phyloP scores from a whole-genome alignment of 2,113 vertebrate species.

The Puntigrus tetrazona region DNA sequence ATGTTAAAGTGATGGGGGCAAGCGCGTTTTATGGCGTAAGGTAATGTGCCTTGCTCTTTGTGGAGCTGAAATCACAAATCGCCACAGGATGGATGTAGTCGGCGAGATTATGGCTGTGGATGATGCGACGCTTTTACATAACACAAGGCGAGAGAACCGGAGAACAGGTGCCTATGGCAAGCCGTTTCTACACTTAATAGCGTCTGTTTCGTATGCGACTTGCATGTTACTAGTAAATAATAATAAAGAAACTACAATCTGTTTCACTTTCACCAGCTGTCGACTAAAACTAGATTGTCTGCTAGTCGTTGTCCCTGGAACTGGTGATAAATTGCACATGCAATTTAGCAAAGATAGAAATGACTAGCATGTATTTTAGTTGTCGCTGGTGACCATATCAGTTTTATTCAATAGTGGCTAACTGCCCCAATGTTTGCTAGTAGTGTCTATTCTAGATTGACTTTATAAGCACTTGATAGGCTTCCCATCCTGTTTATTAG shows the following conservation, averaged over 20 bases:
- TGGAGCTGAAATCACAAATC: neutral
- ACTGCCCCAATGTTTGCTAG: neutral
- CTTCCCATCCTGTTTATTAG: no score
- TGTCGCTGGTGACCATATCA: neutral
- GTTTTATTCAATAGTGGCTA: neutral
- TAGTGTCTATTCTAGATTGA: no score
- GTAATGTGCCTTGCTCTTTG: neutral
- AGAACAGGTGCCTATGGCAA: slow-evolving; percentile 9
- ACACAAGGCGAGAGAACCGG: neutral
- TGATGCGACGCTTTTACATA: slow-evolving; percentile 46
- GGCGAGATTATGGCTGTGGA: neutral
- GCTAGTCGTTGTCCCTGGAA: neutral
- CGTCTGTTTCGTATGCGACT: neutral
- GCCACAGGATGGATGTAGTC: slow-evolving; percentile 13
- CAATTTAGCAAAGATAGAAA: neutral
- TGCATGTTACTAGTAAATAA: neutral
- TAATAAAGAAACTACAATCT: neutral
- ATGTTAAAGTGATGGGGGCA: neutral
- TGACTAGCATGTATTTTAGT: neutral
- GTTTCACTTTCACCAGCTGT: neutral
- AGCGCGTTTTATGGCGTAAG: neutral
- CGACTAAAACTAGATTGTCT: neutral
- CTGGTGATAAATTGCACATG: neutral
- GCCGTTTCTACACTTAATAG: neutral
- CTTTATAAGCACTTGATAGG: no score